A percentile compares a stretch with the other conserved stretches of the same genome.
These are phyloP conservation scores for Chrysomallon squamiferum DNA, from an alignment of 1,140 invertebrate genomes.

Conservation along the genomic window DNA sequence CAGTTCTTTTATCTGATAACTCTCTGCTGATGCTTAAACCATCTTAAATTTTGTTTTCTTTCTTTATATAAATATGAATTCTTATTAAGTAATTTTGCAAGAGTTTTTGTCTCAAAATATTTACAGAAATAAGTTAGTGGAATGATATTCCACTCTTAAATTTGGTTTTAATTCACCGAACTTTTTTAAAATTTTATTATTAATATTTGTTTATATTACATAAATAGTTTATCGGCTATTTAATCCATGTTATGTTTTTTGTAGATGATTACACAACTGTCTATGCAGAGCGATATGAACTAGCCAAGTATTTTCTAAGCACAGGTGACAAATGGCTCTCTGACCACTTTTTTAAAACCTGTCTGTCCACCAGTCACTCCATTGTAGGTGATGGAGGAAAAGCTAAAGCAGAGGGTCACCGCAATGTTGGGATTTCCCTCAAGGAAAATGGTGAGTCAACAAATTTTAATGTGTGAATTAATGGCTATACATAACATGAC, in stretches of 20 bases:
- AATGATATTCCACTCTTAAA: too few relatives aligned
- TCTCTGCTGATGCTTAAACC: neutral
- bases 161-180: too few relatives aligned
- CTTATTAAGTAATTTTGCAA: neutral
- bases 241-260: too few relatives aligned
- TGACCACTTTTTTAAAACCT: constrained; percentile 60
- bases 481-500: too few relatives aligned
- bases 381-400: constrained; percentile 46
- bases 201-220: too few relatives aligned
- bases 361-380: constrained; percentile 40
- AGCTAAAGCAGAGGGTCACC: constrained; percentile 54
- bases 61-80: neutral
- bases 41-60: neutral
- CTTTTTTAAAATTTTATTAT: too few relatives aligned
- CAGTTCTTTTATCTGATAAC: too few relatives aligned
- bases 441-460: constrained; percentile 53
- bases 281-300: constrained; percentile 44
- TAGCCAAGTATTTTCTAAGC: constrained; percentile 53
- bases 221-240: too few relatives aligned
- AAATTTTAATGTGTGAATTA: too few relatives aligned
- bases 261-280: constrained; percentile 44
- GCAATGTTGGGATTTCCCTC: constrained; percentile 56
- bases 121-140: neutral
- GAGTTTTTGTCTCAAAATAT: neutral
- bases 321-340: constrained; percentile 59